Conservation (phyloP, 2,113 vertebrate species). For the Charadrius vociferus region DNA sequence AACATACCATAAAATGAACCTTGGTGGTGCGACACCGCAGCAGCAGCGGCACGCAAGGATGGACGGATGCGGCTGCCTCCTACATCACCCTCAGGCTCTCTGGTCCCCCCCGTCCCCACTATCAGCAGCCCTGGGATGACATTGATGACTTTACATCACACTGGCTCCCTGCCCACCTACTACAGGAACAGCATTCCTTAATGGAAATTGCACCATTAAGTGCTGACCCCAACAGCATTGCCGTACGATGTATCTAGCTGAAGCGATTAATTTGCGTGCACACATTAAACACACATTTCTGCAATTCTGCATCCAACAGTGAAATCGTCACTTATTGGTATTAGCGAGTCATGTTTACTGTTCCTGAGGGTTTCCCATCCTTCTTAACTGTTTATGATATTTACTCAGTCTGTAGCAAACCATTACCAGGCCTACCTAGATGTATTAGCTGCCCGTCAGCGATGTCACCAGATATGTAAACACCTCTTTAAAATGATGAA, state of each 20-base stretch:
- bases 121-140: background rate
- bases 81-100: background rate
- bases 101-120: background rate
- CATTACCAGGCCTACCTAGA: background rate
- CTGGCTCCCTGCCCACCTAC: background rate
- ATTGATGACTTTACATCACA: background rate
- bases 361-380: background rate
- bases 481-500: background rate
- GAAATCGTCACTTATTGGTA: background rate
- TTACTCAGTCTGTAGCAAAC: background rate
- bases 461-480: background rate
- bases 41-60: background rate
- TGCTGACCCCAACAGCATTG: background rate
- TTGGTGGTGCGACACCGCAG: background rate
- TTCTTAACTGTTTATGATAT: background rate
- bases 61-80: background rate
- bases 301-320: background rate
- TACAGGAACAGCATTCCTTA: background rate
- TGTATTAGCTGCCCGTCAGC: background rate
- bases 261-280: fast-evolving
- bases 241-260: background rate
- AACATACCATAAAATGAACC: background rate
- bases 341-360: background rate
- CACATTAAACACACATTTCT: background rate
- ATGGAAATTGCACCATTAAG: background rate